Percentiles rank a stretch among this genome's conserved stretches.
Evolutionary conservation across 2,888 invertebrate genomes (phyloP).

Genomic region (Anoncus sp.): DNA sequence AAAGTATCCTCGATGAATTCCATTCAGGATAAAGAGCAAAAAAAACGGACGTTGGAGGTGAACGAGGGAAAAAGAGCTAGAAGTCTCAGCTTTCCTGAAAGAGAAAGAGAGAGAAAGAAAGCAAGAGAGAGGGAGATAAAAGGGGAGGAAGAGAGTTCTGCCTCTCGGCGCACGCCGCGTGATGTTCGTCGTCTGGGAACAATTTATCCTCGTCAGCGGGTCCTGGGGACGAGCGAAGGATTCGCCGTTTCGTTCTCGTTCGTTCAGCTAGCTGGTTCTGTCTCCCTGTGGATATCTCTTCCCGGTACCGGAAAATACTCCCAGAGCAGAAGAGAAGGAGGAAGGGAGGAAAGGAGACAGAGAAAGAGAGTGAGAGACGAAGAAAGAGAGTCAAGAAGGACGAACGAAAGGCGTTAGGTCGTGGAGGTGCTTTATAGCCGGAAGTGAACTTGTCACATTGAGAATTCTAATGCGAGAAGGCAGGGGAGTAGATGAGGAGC

Average conservation of each 20-base stretch:
- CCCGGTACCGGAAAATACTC: conserved; percentile 40
- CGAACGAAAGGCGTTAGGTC: conserved; percentile 46
- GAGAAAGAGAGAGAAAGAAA: conserved; percentile 15
- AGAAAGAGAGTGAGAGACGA: not conserved
- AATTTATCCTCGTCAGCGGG: conserved; percentile 69
- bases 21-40: conserved; percentile 43
- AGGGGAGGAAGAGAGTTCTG: conserved; percentile 30
- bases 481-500: conserved; percentile 1
- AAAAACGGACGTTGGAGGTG: conserved; percentile 25
- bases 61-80: conserved; percentile 27
- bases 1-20: conserved; percentile 57
- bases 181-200: conserved; percentile 63
- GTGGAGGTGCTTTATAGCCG: conserved; percentile 64
- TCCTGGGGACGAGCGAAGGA: conserved; percentile 50
- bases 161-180: conserved; percentile 42
- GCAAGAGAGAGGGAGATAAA: no score
- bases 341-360: conserved; percentile 7
- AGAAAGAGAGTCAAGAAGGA: not conserved
- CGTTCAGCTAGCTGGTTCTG: conserved; percentile 20
- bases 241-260: conserved; percentile 51
- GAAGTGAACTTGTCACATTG: conserved; percentile 69
- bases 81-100: conserved; percentile 13
- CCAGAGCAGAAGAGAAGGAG: conserved; percentile 59
- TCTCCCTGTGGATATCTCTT: conserved; percentile 57
- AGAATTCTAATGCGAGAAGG: conserved; percentile 64